Evolutionary conservation across 2,888 invertebrate species (phyloP).

Genomic region (Oscheius sp.): DNA sequence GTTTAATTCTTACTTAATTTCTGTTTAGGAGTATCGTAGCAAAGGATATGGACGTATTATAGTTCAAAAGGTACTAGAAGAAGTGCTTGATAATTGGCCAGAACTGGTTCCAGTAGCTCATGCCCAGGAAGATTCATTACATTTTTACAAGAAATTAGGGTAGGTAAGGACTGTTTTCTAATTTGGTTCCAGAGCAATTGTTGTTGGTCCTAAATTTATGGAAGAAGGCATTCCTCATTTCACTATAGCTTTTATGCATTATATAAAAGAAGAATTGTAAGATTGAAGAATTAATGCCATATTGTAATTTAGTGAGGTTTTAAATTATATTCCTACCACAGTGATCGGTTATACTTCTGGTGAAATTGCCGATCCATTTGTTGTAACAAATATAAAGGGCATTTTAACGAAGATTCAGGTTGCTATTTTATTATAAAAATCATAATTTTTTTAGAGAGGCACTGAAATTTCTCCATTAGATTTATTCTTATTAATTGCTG

Average conservation of each 20-base stretch:
- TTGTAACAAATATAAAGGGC: neutral
- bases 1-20: neutral
- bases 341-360: neutral
- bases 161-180: neutral
- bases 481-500: neutral
- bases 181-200: slow-evolving; percentile 11
- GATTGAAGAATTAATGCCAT: too few relatives aligned
- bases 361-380: neutral
- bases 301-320: too few relatives aligned
- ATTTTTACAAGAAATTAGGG: slow-evolving; percentile 26
- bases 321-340: too few relatives aligned
- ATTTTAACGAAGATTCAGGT: neutral
- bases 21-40: slow-evolving; percentile 3
- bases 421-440: neutral
- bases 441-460: neutral
- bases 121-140: slow-evolving; percentile 17
- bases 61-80: neutral
- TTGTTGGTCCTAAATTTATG: slow-evolving; percentile 16
- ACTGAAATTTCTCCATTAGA: neutral
- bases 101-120: slow-evolving; percentile 21
- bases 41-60: slow-evolving; percentile 5
- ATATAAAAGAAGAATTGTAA: neutral
- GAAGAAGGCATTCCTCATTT: slow-evolving; percentile 29
- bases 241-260: slow-evolving; percentile 3
- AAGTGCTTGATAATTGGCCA: neutral